Percentiles rank a stretch among this genome's conserved stretches.
Conservation (phyloP, 2,888 invertebrate genomes). For the Agrotis clavis region DNA sequence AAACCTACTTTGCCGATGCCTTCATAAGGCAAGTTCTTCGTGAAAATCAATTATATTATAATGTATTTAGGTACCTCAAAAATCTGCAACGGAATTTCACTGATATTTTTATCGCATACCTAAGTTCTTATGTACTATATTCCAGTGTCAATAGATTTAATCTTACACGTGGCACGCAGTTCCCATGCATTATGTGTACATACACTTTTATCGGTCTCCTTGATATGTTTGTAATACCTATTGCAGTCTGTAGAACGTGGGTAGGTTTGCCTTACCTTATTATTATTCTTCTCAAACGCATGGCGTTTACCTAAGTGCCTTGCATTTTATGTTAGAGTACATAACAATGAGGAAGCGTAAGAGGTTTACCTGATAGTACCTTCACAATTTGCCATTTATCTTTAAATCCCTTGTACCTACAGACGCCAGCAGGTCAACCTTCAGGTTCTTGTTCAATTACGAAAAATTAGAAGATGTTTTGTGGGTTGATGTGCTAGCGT, state of each 20-base stretch:
- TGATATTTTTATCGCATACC: conserved; percentile 19
- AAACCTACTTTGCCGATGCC: no score
- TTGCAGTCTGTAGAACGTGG: conserved; percentile 12
- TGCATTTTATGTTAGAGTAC: conserved; percentile 2
- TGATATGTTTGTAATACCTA: conserved; percentile 34
- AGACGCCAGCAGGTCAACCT: no score
- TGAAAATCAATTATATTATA: background rate
- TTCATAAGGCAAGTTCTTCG: no score
- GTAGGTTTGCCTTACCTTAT: conserved; percentile 21
- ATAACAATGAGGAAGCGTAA: background rate
- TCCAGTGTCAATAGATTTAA: conserved; percentile 43
- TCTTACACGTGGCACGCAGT: conserved; percentile 58
- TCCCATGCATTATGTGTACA: conserved; percentile 37
- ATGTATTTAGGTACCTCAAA: background rate
- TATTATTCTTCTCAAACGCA: conserved; percentile 41
- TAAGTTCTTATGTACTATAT: conserved; percentile 15
- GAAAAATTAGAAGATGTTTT: no score
- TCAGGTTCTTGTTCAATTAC: no score
- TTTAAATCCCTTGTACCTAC: no score
- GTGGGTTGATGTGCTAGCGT: no score
- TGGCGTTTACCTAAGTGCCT: conserved; percentile 22
- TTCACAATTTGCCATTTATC: no score
- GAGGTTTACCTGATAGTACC: no score
- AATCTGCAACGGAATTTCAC: conserved; percentile 27
- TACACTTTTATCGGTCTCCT: conserved; percentile 54